Evolutionary conservation across 2,113 vertebrate genomes (phyloP).

Genomic region (Caracal caracal): DNA sequence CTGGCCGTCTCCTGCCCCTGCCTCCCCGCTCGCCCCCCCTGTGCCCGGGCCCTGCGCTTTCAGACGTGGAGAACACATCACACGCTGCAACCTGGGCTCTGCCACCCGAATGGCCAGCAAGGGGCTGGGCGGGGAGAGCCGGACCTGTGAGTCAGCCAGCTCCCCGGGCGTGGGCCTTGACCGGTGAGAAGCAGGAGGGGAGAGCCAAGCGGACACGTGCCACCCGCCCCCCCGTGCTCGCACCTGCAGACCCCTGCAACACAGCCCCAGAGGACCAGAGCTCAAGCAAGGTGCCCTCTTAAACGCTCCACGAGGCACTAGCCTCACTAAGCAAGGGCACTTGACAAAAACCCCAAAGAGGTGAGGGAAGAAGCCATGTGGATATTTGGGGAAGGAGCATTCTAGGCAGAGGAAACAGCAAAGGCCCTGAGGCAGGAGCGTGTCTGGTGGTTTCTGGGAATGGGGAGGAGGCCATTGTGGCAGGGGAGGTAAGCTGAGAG

Average conservation of each 20-base stretch:
- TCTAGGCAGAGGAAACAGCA: not conserved
- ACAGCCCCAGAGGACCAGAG: not conserved
- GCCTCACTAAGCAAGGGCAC: not conserved
- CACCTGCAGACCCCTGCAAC: not conserved
- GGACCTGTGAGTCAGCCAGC: not conserved
- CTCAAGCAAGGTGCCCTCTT: not conserved
- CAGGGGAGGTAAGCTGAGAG: no score
- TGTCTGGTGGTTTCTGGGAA: not conserved
- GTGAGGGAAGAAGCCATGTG: not conserved
- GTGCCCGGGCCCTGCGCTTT: not conserved
- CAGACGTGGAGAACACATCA: fast-evolving
- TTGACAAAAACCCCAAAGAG: not conserved
- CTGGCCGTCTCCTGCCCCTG: not conserved
- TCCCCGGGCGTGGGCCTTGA: not conserved
- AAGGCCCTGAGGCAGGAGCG: not conserved
- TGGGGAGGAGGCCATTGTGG: not conserved
- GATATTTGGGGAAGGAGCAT: not conserved
- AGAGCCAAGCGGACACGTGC: fast-evolving
- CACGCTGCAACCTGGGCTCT: not conserved
- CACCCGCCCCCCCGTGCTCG: not conserved
- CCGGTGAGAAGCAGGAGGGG: not conserved
- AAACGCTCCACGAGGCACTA: not conserved
- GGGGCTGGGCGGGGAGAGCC: not conserved
- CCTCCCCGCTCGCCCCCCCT: not conserved
- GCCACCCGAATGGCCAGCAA: not conserved